A percentile compares a stretch with the other conserved stretches of the same genome.
phyloP scores from a whole-genome alignment of 2,888 invertebrate genomes.

The Eudasyphora cyanicolor region DNA sequence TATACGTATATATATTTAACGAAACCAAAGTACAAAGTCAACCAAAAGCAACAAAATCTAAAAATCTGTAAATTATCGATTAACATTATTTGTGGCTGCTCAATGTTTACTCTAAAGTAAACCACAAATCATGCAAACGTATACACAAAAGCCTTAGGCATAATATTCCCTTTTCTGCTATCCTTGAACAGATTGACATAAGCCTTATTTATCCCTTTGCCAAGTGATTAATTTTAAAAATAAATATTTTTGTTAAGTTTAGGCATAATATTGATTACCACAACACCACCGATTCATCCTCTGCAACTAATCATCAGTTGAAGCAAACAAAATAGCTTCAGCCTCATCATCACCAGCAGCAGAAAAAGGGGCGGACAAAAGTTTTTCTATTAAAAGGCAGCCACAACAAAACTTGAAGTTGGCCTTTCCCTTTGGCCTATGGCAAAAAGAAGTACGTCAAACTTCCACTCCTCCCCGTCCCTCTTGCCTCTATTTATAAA shows the following conservation, averaged over 20 bases:
- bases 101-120: not conserved
- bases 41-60: not conserved
- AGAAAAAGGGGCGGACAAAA: not conserved
- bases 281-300: not conserved
- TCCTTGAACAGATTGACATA: not conserved
- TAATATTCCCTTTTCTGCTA: not conserved
- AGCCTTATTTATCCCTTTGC: not conserved
- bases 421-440: not conserved
- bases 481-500: no score
- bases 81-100: not conserved
- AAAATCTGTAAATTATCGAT: not conserved
- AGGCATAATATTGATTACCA: conserved; percentile 5
- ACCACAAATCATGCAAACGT: not conserved
- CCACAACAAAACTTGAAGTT: not conserved
- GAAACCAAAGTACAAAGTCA: not conserved
- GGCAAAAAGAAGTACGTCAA: not conserved
- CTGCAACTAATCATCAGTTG: not conserved
- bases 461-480: not conserved
- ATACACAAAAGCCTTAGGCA: not conserved
- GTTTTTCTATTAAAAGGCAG: conserved; percentile 7
- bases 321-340: not conserved
- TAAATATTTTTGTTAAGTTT: not conserved
- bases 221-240: not conserved
- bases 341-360: not conserved
- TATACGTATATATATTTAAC: no score